A percentile compares a stretch with the other conserved stretches of the same genome.
Conservation (phyloP, 2,888 invertebrate genomes). For the Rhagium mordax region DNA sequence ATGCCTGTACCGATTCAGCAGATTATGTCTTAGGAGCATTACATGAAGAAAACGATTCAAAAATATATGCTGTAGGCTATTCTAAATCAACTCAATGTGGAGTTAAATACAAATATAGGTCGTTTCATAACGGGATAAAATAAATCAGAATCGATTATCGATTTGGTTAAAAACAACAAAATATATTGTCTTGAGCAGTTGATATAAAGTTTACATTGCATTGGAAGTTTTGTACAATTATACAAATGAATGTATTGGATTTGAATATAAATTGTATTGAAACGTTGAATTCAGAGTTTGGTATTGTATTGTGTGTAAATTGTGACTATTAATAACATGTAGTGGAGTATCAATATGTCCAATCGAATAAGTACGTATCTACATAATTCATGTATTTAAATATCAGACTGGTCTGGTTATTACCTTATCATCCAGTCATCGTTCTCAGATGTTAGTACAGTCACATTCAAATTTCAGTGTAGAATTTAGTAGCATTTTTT, state of each 20-base stretch:
- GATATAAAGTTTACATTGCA: conserved; percentile 41
- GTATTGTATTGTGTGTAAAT: conserved; percentile 70
- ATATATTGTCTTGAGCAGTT: conserved; percentile 38
- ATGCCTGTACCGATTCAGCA: too few species aligned
- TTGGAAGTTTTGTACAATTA: conserved; percentile 56
- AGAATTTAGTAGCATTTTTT: neutral
- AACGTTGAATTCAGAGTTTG: conserved; percentile 63
- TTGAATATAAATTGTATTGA: conserved; percentile 70
- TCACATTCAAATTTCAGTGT: conserved; percentile 23
- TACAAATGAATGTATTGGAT: conserved; percentile 66
- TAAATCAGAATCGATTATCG: conserved; percentile 9
- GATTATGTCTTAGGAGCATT: too few species aligned
- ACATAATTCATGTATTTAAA: conserved; percentile 71
- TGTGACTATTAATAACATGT: conserved; percentile 69
- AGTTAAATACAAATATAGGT: neutral
- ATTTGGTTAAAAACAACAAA: conserved; percentile 19
- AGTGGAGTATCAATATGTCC: conserved; percentile 71
- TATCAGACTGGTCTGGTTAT: conserved; percentile 68
- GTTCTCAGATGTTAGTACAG: conserved; percentile 47
- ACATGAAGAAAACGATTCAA: too few species aligned
- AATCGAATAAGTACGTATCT: conserved; percentile 70
- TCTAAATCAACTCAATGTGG: neutral
- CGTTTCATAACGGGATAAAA: conserved; percentile 3
- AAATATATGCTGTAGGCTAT: too few species aligned
- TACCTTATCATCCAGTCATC: conserved; percentile 70